phyloP scores from a whole-genome alignment of 1,140 invertebrate genomes.

The Thrips palmi region DNA sequence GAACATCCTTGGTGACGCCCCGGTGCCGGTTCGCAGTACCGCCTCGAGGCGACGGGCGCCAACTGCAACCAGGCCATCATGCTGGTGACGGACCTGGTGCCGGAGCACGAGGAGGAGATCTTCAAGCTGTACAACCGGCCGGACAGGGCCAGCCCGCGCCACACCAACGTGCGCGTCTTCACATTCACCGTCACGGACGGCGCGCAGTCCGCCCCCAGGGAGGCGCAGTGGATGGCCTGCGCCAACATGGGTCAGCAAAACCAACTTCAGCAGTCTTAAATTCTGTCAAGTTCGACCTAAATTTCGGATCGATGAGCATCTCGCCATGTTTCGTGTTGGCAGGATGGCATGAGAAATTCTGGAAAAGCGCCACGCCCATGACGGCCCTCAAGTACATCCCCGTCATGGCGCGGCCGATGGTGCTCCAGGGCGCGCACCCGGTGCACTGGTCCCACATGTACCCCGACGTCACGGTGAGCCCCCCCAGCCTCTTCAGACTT shows the following conservation, averaged over 20 bases:
- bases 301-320: too few species aligned
- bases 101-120: slow-evolving; percentile 71
- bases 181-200: slow-evolving; percentile 87
- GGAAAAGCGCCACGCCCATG: slow-evolving; percentile 85
- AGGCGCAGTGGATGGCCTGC: slow-evolving; percentile 93
- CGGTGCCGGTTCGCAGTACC: too few species aligned
- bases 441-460: too few species aligned
- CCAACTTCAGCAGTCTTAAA: too few species aligned
- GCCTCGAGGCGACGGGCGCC: too few species aligned
- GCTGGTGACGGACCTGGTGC: slow-evolving; percentile 96
- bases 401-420: slow-evolving; percentile 73
- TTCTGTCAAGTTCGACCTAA: too few species aligned
- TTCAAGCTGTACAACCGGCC: slow-evolving; percentile 72
- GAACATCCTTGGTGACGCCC: too few species aligned
- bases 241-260: slow-evolving; percentile 57
- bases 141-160: slow-evolving; percentile 34
- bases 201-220: slow-evolving; percentile 79
- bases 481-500: too few species aligned
- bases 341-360: slow-evolving; percentile 39
- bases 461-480: too few species aligned
- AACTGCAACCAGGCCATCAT: slow-evolving; percentile 95
- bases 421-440: too few species aligned
- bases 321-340: too few species aligned
- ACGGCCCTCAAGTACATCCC: slow-evolving; percentile 82
- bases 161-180: slow-evolving; percentile 84